These are phyloP conservation scores for Porphyrio hochstetteri DNA, from an alignment of 2,113 vertebrate genomes.

Conservation along the genomic window DNA sequence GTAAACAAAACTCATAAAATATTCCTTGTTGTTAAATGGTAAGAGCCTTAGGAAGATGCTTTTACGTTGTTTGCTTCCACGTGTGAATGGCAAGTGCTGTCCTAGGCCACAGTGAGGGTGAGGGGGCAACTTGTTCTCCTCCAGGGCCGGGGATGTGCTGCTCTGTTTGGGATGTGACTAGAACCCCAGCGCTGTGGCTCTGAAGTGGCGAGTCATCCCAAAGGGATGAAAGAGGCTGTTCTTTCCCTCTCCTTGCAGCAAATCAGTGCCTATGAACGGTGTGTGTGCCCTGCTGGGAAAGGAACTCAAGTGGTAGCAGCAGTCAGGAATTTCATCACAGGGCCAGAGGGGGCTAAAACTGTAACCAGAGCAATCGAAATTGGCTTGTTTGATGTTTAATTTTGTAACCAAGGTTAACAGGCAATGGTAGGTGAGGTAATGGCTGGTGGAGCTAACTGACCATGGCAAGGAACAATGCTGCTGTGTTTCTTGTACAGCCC, in stretches of 20 bases:
- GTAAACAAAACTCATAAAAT: not conserved
- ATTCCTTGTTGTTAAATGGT: not conserved
- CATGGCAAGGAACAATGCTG: too few relatives aligned
- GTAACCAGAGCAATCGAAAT: too few relatives aligned
- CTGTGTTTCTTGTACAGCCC: too few relatives aligned
- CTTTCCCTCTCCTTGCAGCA: not conserved
- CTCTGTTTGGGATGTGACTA: not conserved
- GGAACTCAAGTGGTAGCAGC: not conserved
- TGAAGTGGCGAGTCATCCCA: not conserved
- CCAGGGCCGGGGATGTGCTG: not conserved
- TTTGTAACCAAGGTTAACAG: too few relatives aligned
- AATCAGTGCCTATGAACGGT: not conserved
- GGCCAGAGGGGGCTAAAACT: not conserved
- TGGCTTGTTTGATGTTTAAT: too few relatives aligned
- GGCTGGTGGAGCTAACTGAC: too few relatives aligned
- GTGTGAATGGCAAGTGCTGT: not conserved
- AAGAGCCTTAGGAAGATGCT: not conserved
- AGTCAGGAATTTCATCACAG: not conserved
- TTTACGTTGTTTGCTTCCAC: not conserved
- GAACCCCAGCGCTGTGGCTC: not conserved
- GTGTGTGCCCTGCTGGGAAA: not conserved
- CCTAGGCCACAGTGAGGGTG: not conserved
- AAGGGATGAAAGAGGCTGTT: not conserved
- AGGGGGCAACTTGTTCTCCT: not conserved
- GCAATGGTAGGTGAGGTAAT: too few relatives aligned